Conservation (phyloP, 2,113 vertebrate species). For the Trinectes maculatus region DNA sequence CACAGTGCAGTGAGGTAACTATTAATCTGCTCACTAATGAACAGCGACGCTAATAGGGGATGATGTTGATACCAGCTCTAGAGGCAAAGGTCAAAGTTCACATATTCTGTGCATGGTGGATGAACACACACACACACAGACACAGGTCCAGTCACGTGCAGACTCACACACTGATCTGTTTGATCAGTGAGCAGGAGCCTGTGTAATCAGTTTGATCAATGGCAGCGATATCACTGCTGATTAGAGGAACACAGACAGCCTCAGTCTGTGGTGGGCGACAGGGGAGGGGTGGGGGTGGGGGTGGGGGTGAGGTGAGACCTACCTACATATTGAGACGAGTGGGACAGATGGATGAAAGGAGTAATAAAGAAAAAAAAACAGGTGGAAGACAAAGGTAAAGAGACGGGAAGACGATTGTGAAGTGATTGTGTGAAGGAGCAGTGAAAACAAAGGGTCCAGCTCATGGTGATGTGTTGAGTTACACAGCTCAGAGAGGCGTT, state of each 20-base stretch:
- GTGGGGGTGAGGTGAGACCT: not conserved
- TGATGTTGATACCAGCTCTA: conserved; percentile 58
- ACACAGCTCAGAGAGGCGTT: no score
- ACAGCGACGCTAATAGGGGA: conserved; percentile 62
- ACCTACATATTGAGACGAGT: no score
- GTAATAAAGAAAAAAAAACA: not conserved
- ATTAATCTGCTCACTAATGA: conserved; percentile 76
- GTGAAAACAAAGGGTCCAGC: conserved; percentile 43
- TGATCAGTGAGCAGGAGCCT: conserved; percentile 68
- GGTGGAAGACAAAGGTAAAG: not conserved
- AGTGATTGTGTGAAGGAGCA: conserved; percentile 4
- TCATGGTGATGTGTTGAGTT: conserved; percentile 58
- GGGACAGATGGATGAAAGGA: not conserved
- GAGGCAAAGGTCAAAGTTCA: conserved; percentile 72
- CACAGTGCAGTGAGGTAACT: conserved; percentile 53
- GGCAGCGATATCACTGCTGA: conserved; percentile 69
- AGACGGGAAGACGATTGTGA: not conserved
- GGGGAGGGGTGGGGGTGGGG: not conserved
- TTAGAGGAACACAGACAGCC: conserved; percentile 58
- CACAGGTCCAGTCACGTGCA: conserved; percentile 27
- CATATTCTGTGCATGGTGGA: conserved; percentile 2
- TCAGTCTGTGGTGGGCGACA: conserved; percentile 52
- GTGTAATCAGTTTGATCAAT: conserved; percentile 72
- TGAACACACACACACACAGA: conserved; percentile 14
- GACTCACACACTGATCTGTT: conserved; percentile 44